Base-by-base conservation (phyloP, 1,140 invertebrate genomes). In the Bombus huntii region DNA sequence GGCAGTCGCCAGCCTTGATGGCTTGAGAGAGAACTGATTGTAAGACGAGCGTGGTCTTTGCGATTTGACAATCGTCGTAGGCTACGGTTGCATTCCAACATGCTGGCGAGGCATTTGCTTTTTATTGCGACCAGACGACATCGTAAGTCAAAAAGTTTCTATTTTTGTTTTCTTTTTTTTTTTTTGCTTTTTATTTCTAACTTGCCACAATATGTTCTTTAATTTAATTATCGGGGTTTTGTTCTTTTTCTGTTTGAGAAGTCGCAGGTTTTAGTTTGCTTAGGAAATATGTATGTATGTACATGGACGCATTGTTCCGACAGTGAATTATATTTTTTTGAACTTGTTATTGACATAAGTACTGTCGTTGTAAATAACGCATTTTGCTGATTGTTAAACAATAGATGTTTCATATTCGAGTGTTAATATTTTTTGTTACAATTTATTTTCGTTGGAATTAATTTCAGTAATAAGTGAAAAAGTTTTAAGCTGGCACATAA, bases 61-160 rank as follows among this genome's bases (percentile, higher is more conserved):
- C 65, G 22, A 57, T 44, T 75, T 84, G 79, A 79, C 62, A 88
- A 79, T 74, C 18, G 42, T 44, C 39, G 22, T 53, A n/a, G 53
- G 44, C 70, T 77, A 68, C 75, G 42, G 37, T 39, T 71, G 74
- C 28, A 83, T 65, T 65, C 47, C 76, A 88, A 89, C 83, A 95
- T 95, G 94, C 66, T 95, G 92, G 94, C 94, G 39, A 94, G 93
- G 86, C 93, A 95, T 89, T 90, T 95, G 12, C 91, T 95, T 65
- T 95, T 94, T 79, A 85, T 95, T 84, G 94, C 94, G 72, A 94
- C 94, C 80, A 92, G 93, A 87, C 86, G 92, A 88, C 92, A 93
- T 62, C 91, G 94, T 95, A 94, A 95, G 94, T 94, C 68, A 3
- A 74, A 22, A 39, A 66, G 25, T 57, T 10, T 47, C 34, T 5